Evolutionary conservation across 1,140 invertebrate species (phyloP), one percentile per base, ranked within the genome.

Genomic region (Mactra quadrangularis): DNA sequence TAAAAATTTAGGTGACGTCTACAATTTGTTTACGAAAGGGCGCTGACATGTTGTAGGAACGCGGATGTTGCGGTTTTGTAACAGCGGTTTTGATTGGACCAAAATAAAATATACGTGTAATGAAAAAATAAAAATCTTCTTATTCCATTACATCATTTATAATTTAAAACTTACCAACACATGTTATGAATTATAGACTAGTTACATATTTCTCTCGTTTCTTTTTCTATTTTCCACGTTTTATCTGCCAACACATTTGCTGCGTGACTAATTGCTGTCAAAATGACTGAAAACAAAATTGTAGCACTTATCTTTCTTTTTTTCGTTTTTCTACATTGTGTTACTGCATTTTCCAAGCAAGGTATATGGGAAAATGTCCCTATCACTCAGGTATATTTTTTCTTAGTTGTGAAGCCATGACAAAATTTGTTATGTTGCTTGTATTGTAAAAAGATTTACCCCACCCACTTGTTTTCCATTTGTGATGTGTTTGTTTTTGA

Each of bases 321-420:
- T 22, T 17, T 72, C 19, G 19, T 25, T 57, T 4, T 33, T 13
- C 13, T 57, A 19, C 53, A 41, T 17, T 52, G 17, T 35, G 41
- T 22, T 38, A 9, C 35, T 19, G 70, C 70, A 22, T 72, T 72
- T 55, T 57, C 70, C 2, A 41, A 57, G 35, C 70, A 55, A 13
- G 70, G 70, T 1, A 35, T 72, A 38, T 72, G 70, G 70, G 70
- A 72, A 53, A 57, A 72, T 72, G 70, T 72, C n/a, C 31, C 11
- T 6, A 52, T 57, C 27, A 19, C 70, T 9, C 70, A 72, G 53
- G 70, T 72, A 72, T 33, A 1, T 57, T n/a, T n/a, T n/a, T n/a
- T n/a, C n/a, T n/a, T n/a, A n/a, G n/a, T n/a, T n/a, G n/a, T n/a
- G n/a, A n/a, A n/a, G n/a, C n/a, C n/a, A n/a, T n/a, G n/a, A n/a